Conservation (phyloP, 2,113 vertebrate genomes). For the Chaenocephalus aceratus region DNA sequence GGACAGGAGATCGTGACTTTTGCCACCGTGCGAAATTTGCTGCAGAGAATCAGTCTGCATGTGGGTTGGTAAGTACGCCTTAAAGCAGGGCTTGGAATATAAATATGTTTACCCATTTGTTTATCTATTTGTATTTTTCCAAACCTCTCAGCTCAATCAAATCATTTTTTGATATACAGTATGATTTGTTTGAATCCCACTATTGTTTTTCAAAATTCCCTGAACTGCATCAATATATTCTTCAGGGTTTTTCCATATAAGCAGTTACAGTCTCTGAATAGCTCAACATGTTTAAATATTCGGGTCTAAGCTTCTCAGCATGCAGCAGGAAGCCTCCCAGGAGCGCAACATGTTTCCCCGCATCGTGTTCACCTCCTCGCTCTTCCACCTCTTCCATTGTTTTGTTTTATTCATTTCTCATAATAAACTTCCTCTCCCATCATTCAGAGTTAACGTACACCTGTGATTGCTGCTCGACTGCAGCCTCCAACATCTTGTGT, state of each 20-base stretch:
- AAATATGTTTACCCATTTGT: conserved; percentile 17
- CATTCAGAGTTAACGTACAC: conserved; percentile 27
- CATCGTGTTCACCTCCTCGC: conserved; percentile 40
- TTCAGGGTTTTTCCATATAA: conserved; percentile 16
- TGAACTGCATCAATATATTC: conserved; percentile 33
- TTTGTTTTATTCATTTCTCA: conserved; percentile 70
- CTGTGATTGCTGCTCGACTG: conserved; percentile 45
- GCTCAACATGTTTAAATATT: conserved; percentile 40
- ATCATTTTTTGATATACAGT: conserved; percentile 3
- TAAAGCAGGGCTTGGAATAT: conserved; percentile 24
- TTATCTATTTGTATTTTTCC: conserved; percentile 27
- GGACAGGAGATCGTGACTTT: conserved; percentile 73
- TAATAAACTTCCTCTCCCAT: conserved; percentile 46
- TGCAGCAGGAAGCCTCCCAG: conserved; percentile 36
- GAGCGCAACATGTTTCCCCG: conserved; percentile 33
- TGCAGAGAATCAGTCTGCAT: conserved; percentile 29
- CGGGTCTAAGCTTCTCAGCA: conserved; percentile 30
- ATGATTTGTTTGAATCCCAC: conserved; percentile 33
- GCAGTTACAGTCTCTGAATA: conserved; percentile 42
- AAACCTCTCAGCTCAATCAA: conserved; percentile 22
- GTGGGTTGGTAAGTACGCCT: conserved; percentile 42
- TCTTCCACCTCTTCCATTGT: conserved; percentile 38
- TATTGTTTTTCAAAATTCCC: conserved; percentile 22
- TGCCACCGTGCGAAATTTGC: conserved; percentile 55
- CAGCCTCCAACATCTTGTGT: conserved; percentile 42